phyloP scores from a whole-genome alignment of 35 echinoderm and acorn worm genomes.

The Antedon bifida region DNA sequence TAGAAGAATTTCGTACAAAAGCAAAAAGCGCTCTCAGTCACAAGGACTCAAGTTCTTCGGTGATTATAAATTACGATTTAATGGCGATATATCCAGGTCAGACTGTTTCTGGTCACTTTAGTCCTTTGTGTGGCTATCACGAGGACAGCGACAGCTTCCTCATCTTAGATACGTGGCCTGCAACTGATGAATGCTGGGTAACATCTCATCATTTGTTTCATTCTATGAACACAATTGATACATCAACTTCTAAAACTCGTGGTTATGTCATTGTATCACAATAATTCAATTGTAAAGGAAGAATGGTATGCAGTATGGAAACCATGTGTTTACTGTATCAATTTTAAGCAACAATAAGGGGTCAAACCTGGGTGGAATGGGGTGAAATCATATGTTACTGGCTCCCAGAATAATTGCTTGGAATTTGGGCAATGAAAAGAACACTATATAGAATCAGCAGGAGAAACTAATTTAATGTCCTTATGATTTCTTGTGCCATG shows the following conservation, averaged over 20 bases:
- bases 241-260: slow-evolving; percentile 30
- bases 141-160: slow-evolving; percentile 36
- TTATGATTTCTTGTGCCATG: too few species aligned
- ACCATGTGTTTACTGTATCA: too few species aligned
- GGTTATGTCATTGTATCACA: slow-evolving; percentile 39
- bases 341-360: too few species aligned
- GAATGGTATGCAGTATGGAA: too few species aligned
- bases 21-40: slow-evolving; percentile 20
- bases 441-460: too few species aligned
- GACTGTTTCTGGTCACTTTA: slow-evolving; percentile 49
- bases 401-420: too few species aligned
- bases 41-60: slow-evolving; percentile 17
- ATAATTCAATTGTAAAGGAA: too few species aligned
- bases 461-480: too few species aligned
- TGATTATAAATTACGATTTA: slow-evolving; percentile 58
- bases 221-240: slow-evolving; percentile 54
- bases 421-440: too few species aligned
- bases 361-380: too few species aligned
- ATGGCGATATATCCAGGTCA: slow-evolving; percentile 23
- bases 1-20: slow-evolving; percentile 38
- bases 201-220: slow-evolving; percentile 41
- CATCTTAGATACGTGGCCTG: slow-evolving; percentile 48
- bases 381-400: too few species aligned
- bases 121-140: slow-evolving; percentile 49
- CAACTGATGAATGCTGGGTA: slow-evolving; percentile 45